Conservation (phyloP, 2,888 invertebrate species). For the Pristionchus mayeri region DNA sequence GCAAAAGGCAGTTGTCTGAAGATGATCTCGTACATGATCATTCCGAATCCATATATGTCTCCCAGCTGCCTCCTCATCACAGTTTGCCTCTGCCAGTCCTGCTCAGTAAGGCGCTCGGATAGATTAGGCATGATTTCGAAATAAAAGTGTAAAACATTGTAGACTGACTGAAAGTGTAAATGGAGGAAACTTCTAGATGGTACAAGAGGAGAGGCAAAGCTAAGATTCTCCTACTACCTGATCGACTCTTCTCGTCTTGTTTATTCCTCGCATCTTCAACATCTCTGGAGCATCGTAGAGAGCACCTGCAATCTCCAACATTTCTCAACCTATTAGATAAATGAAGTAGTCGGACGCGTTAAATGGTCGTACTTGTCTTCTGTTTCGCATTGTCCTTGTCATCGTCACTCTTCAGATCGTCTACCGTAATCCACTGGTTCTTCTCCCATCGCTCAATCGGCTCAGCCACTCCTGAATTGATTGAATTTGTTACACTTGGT, state of each 20-base stretch:
- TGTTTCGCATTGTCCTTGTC: constrained; percentile 72
- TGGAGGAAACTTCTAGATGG: too few species aligned
- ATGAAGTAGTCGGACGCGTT: too few species aligned
- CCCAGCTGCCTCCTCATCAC: constrained; percentile 61
- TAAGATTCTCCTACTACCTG: constrained; percentile 53
- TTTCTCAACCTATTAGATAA: too few species aligned
- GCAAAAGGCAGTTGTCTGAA: constrained; percentile 69
- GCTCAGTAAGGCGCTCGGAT: too few species aligned
- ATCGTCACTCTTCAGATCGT: constrained; percentile 61
- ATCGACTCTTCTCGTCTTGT: constrained; percentile 63
- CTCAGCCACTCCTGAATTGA: constrained; percentile 57
- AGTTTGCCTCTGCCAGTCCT: background rate
- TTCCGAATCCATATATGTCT: constrained; percentile 74
- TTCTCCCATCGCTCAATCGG: constrained; percentile 75
- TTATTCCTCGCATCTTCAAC: constrained; percentile 72
- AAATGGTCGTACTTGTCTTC: constrained; percentile 59
- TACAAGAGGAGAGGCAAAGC: too few species aligned
- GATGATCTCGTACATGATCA: too few species aligned
- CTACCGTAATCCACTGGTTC: constrained; percentile 63
- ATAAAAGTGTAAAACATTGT: too few species aligned
- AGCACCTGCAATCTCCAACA: background rate
- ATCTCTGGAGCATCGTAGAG: constrained; percentile 73
- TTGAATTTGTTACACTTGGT: constrained; percentile 59
- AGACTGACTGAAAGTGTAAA: too few species aligned
- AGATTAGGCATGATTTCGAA: too few species aligned